Base-by-base conservation (phyloP, 2,888 invertebrate species). In the Aporophyla lueneburgensis region DNA sequence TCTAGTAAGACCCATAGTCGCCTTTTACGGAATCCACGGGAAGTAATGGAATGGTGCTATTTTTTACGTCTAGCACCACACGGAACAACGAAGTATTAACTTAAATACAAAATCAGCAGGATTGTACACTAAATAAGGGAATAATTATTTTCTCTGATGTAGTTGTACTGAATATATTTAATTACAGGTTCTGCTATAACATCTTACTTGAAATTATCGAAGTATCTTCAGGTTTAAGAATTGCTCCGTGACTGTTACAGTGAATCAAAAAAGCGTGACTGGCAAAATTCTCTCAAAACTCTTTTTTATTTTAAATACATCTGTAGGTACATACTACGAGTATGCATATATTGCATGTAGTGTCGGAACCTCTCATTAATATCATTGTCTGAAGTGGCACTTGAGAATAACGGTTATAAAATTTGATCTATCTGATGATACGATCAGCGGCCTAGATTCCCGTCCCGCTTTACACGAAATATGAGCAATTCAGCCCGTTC, bases 251-350 rank as follows among this genome's bases (percentile, higher is more conserved):
- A 79, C 51, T 58, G 4, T 43, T 56, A 16, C n/a, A n/a, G n/a
- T n/a, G n/a, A n/a, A n/a, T n/a, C 3, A 24, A 59, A 71, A 65
- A 79, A 72, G 14, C 61, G 75, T 79, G 81, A 40, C 81, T 80
- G 14, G n/a, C 24, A 51, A 2, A 14, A 81, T 53, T 54, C 14
- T 14, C 6, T 56, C 51, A 46, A 19, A 54, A 51, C 2, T n/a
- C 10, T 6, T 63, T 61, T 73, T 73, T 80, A 73, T 71, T 78
- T 51, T 61, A 33, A 24, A 43, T 21, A 68, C n/a, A 16, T 59
- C 27, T 40, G 19, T 33, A n/a, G n/a, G n/a, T n/a, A 61, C 16
- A 10, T 14, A 21, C 0, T 46, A 46, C 43, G 10, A 46, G 16
- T 43, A 40, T 49, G 4, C 46, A 16, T 19, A 19, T n/a, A 24